Percentiles rank a stretch among this genome's conserved stretches.
phyloP scores from a whole-genome alignment of 2,797 vertebrate species.

The Pseudopleuronectes americanus region DNA sequence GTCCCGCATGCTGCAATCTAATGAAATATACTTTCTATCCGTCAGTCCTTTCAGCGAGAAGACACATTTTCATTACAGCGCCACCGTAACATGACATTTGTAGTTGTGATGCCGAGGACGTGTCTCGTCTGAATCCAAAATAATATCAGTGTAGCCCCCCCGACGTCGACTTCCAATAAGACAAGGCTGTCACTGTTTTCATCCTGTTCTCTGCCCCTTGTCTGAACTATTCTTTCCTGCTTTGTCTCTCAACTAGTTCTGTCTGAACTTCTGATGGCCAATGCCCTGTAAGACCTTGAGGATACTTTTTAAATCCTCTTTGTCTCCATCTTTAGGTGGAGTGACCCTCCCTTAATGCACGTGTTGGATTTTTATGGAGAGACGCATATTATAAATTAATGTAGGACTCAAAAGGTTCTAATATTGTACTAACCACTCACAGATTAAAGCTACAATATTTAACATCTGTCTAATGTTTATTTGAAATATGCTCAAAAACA shows the following conservation, averaged over 20 bases:
- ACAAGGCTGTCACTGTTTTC: constrained; percentile 33
- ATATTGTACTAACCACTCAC: not conserved
- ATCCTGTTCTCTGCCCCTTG: constrained; percentile 5
- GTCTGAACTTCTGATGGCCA: not conserved
- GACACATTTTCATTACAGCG: constrained; percentile 73
- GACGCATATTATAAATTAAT: not conserved
- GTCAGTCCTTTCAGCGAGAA: constrained; percentile 60
- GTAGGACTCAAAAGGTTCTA: not conserved
- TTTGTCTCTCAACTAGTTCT: not conserved
- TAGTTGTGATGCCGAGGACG: constrained; percentile 33
- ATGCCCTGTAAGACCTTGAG: not conserved
- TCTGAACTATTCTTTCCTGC: not conserved
- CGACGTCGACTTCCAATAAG: constrained; percentile 39
- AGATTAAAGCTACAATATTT: not conserved
- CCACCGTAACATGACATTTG: constrained; percentile 69
- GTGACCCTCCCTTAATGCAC: not conserved
- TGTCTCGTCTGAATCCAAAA: constrained; percentile 46
- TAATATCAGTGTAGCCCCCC: constrained; percentile 33
- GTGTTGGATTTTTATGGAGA: not conserved
- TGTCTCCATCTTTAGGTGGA: not conserved
- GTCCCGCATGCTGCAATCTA: constrained; percentile 57
- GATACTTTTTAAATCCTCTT: too few species aligned
- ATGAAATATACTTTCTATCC: constrained; percentile 75
- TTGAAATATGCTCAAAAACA: not conserved
- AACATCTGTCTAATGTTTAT: not conserved